A percentile compares a stretch with the other conserved stretches of the same genome.
Conservation (phyloP, 1,140 invertebrate genomes). For the Eueides isabella region DNA sequence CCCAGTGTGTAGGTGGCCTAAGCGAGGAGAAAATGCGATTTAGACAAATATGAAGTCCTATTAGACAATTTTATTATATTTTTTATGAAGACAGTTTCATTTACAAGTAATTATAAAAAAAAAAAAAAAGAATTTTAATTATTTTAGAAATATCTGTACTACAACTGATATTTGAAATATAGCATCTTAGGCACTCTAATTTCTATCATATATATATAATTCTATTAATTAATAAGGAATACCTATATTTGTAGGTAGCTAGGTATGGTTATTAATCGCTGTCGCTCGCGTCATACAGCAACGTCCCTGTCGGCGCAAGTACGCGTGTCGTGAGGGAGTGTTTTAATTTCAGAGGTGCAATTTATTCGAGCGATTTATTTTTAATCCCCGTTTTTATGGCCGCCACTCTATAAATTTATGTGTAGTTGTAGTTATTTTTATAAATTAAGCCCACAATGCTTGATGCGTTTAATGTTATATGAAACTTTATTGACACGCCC, state of each 20-base stretch:
- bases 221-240: too few species aligned
- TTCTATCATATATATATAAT: too few species aligned
- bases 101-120: background rate
- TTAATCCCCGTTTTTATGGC: constrained; percentile 81
- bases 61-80: background rate
- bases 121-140: too few species aligned
- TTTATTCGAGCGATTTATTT: constrained; percentile 82
- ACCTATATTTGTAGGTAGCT: too few species aligned
- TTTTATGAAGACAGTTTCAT: background rate
- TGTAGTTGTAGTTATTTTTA: constrained; percentile 74
- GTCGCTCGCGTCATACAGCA: constrained; percentile 40
- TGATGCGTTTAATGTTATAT: constrained; percentile 44
- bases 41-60: background rate
- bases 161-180: too few species aligned
- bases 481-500: constrained; percentile 31
- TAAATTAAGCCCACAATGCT: constrained; percentile 57
- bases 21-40: constrained; percentile 17
- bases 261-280: constrained; percentile 43
- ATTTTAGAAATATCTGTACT: background rate
- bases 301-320: constrained; percentile 51
- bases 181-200: too few species aligned
- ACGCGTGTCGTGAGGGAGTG: constrained; percentile 76
- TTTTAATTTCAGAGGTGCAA: constrained; percentile 81
- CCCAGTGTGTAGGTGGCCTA: constrained; percentile 36
- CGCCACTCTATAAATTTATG: constrained; percentile 77